phyloP scores from a whole-genome alignment of 1,140 invertebrate species.

The Drosophila lowei region DNA sequence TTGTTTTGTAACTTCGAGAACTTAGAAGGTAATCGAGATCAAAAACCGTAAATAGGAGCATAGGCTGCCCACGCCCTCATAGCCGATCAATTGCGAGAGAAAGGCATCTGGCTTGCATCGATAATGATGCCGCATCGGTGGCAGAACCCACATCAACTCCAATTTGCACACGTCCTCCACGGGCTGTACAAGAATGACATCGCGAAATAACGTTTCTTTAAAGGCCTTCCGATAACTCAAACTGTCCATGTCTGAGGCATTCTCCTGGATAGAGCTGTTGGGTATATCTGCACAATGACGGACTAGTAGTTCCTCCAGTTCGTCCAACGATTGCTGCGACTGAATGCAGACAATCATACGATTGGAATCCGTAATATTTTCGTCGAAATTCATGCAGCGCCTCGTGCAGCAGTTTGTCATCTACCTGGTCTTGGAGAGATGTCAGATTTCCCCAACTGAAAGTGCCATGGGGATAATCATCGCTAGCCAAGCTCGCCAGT shows the following conservation, averaged over 20 bases:
- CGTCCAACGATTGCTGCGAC: slow-evolving; percentile 90
- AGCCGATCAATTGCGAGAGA: slow-evolving; percentile 92
- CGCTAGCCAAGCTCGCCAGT: slow-evolving; percentile 86
- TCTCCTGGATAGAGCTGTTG: slow-evolving; percentile 86
- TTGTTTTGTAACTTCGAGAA: no score
- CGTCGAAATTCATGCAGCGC: slow-evolving; percentile 90
- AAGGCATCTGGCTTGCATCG: slow-evolving; percentile 90
- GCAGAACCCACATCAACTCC: slow-evolving; percentile 91
- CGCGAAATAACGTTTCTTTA: slow-evolving; percentile 86
- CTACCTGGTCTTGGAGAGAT: slow-evolving; percentile 88
- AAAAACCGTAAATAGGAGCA: slow-evolving; percentile 92
- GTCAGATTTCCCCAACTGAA: slow-evolving; percentile 93
- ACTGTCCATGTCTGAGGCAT: slow-evolving; percentile 84
- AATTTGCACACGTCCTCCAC: slow-evolving; percentile 88
- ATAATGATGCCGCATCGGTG: slow-evolving; percentile 87
- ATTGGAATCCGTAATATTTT: slow-evolving; percentile 93
- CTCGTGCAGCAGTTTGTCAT: slow-evolving; percentile 86
- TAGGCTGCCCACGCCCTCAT: slow-evolving; percentile 94
- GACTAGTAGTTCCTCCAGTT: slow-evolving; percentile 87
- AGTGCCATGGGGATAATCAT: slow-evolving; percentile 89
- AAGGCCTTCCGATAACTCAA: slow-evolving; percentile 85
- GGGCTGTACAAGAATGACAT: slow-evolving; percentile 90
- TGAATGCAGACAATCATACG: slow-evolving; percentile 93
- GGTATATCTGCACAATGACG: slow-evolving; percentile 87
- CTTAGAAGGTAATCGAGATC: no score